phyloP scores from a whole-genome alignment of 2,113 vertebrate genomes.

The Urocolius indicus region DNA sequence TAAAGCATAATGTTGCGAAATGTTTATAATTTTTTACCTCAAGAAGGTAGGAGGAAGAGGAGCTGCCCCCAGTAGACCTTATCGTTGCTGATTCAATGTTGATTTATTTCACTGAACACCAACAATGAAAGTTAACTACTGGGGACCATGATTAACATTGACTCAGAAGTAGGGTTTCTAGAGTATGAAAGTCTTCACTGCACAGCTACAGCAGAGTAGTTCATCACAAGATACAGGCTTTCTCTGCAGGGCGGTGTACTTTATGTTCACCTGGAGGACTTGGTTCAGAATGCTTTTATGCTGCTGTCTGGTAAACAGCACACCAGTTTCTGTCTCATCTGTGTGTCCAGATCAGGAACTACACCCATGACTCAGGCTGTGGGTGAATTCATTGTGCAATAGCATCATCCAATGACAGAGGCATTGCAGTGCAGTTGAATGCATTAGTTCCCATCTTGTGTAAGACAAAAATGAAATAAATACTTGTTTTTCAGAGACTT shows the following conservation, averaged over 20 bases:
- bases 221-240: not conserved
- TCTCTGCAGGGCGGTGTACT: not conserved
- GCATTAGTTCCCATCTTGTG: not conserved
- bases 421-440: not conserved
- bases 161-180: not conserved
- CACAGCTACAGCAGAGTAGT: not conserved
- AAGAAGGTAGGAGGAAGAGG: not conserved
- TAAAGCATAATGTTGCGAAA: not conserved
- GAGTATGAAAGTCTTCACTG: not conserved
- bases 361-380: not conserved
- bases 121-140: not conserved
- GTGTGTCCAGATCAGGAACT: not conserved
- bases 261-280: not conserved
- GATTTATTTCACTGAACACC: not conserved
- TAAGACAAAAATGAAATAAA: not conserved
- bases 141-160: accelerated
- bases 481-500: not conserved
- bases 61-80: not conserved
- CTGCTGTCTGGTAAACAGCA: not conserved
- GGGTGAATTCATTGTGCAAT: not conserved
- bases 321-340: not conserved
- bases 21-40: not conserved
- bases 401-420: not conserved
- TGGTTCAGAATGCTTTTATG: not conserved
- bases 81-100: not conserved